These are phyloP conservation scores for Anthophora plumipes DNA, from an alignment of 2,888 invertebrate species.

Conservation along the genomic window DNA sequence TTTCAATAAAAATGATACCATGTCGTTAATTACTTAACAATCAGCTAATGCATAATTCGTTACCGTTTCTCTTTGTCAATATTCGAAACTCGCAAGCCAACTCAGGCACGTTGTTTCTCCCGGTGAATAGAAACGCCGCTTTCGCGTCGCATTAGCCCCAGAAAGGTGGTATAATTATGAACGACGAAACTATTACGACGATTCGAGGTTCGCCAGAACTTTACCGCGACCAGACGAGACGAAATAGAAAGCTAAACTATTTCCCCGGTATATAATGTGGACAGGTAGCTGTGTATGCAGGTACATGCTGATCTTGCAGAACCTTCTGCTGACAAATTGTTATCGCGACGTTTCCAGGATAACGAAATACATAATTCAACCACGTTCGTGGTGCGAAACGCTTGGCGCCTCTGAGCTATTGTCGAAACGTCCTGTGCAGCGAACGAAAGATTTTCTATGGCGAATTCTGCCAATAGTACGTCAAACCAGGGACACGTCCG, in stretches of 20 bases:
- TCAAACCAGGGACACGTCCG: slow-evolving; percentile 10
- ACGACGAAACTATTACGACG: slow-evolving; percentile 79
- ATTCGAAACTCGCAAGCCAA: not conserved
- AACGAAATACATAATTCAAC: slow-evolving; percentile 72
- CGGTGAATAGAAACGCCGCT: slow-evolving; percentile 46
- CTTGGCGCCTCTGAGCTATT: slow-evolving; percentile 40
- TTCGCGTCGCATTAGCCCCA: slow-evolving; percentile 77
- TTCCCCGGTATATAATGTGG: slow-evolving; percentile 36
- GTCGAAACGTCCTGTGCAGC: slow-evolving; percentile 50
- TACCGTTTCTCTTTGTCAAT: not conserved
- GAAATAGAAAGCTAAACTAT: slow-evolving; percentile 53
- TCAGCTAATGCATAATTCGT: not conserved
- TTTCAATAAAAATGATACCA: too few relatives aligned
- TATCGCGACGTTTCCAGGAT: slow-evolving; percentile 61
- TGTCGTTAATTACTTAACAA: not conserved
- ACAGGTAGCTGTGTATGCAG: slow-evolving; percentile 21
- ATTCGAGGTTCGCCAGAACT: slow-evolving; percentile 75
- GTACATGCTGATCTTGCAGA: slow-evolving; percentile 29
- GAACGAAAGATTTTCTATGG: slow-evolving; percentile 32
- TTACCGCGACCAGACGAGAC: slow-evolving; percentile 63
- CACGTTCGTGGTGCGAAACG: slow-evolving; percentile 35
- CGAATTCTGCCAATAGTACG: slow-evolving; percentile 24
- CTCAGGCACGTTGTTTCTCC: not conserved
- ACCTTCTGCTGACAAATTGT: slow-evolving; percentile 69
- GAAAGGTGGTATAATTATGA: slow-evolving; percentile 80